Percentiles rank a stretch among this genome's conserved stretches.
These are phyloP conservation scores for Agrotis clavis DNA, from an alignment of 2,888 invertebrate species.

Conservation along the genomic window DNA sequence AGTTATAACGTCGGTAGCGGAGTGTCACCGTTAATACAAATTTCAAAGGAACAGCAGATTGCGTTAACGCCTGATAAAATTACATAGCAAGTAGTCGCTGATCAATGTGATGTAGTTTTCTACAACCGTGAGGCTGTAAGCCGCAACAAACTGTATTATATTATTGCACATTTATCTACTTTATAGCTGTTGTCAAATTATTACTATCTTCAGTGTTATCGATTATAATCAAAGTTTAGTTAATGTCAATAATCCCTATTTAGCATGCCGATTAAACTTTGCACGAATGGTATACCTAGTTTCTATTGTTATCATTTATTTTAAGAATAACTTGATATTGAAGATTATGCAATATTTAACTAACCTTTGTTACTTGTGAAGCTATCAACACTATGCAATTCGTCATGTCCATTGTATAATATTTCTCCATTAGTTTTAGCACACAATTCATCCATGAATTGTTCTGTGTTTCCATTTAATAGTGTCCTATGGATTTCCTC, in stretches of 20 bases:
- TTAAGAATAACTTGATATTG: constrained; percentile 16
- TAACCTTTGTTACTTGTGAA: constrained; percentile 72
- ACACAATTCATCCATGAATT: constrained; percentile 62
- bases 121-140: too few relatives aligned
- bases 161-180: constrained; percentile 24
- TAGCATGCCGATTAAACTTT: constrained; percentile 25
- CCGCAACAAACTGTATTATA: too few relatives aligned
- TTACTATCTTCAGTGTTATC: constrained; percentile 14
- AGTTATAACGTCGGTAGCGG: too few relatives aligned
- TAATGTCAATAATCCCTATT: constrained; percentile 35
- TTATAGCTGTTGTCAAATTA: neutral
- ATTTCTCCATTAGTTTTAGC: constrained; percentile 58
- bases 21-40: too few relatives aligned
- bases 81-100: too few relatives aligned
- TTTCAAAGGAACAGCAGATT: too few relatives aligned
- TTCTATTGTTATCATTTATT: constrained; percentile 32
- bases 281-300: constrained; percentile 3
- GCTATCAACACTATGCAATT: constrained; percentile 66
- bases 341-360: constrained; percentile 23
- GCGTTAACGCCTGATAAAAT: too few relatives aligned
- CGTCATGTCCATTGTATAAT: constrained; percentile 64
- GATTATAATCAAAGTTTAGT: constrained; percentile 27
- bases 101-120: too few relatives aligned
- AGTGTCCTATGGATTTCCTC: constrained; percentile 86
- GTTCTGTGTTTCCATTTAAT: constrained; percentile 74